Conservation (phyloP, 2,888 invertebrate genomes). For the Cryptus armator region DNA sequence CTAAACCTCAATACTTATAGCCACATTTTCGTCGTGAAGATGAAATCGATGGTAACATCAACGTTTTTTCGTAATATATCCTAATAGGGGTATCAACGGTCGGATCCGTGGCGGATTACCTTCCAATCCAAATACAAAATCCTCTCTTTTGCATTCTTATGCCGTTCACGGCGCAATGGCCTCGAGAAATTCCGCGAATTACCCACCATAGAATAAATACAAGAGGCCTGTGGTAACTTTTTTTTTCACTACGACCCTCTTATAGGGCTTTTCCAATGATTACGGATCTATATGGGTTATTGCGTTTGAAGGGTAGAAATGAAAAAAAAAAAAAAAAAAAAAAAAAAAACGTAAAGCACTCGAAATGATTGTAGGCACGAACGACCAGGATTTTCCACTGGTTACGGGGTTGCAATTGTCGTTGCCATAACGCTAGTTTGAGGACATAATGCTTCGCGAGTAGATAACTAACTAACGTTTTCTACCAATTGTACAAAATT, state of each 20-base stretch:
- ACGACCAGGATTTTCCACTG: neutral
- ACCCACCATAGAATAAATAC: neutral
- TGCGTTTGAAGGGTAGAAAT: neutral
- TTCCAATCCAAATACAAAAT: neutral
- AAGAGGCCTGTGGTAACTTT: neutral
- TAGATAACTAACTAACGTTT: conserved; percentile 48
- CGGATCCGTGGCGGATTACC: conserved; percentile 16
- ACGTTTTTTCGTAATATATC: conserved; percentile 3
- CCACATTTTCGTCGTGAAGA: neutral
- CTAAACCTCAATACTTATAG: conserved; percentile 1
- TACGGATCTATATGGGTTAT: neutral
- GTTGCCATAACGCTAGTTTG: conserved; percentile 69
- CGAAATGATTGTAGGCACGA: neutral
- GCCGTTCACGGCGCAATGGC: neutral
- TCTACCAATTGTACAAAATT: conserved; percentile 76
- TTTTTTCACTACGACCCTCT: neutral
- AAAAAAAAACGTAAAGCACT: neutral
- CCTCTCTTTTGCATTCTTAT: neutral
- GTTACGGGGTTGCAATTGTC: conserved; percentile 33
- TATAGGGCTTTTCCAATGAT: neutral
- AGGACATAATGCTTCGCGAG: conserved; percentile 53
- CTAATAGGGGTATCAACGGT: conserved; percentile 17
- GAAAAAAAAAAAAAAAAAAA: neutral
- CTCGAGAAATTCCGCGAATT: conserved; percentile 3
- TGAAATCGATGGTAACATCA: conserved; percentile 31